A percentile compares a stretch with the other conserved stretches of the same genome.
Conservation (phyloP, 2,113 vertebrate species). For the Leucoraja erinaceus region DNA sequence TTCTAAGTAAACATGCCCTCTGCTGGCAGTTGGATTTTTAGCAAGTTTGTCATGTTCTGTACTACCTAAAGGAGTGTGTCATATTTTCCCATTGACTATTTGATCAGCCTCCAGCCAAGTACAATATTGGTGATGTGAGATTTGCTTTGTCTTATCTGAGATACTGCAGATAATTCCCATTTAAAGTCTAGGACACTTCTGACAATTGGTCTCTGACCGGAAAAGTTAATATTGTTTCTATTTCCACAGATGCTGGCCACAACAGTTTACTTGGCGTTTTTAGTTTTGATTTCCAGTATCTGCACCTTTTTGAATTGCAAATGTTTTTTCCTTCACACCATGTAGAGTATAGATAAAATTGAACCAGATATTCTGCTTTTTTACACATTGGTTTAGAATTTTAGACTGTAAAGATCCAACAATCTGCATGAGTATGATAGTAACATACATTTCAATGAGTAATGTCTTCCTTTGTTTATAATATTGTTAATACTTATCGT, state of each 20-base stretch:
- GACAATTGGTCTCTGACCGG: too few species aligned
- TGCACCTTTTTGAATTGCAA: background rate
- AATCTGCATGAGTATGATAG: background rate
- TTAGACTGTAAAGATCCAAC: too few species aligned
- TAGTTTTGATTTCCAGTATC: too few species aligned
- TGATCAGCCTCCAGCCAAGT: background rate
- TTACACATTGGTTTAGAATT: too few species aligned
- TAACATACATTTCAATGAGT: background rate
- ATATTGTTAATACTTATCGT: background rate
- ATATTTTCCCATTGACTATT: constrained; percentile 45
- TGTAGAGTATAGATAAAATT: too few species aligned
- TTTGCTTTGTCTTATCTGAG: background rate
- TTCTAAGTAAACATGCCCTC: background rate
- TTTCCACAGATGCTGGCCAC: too few species aligned
- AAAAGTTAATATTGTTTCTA: background rate
- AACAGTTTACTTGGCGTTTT: too few species aligned
- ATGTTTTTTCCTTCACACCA: background rate
- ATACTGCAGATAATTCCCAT: too few species aligned
- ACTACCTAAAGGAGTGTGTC: constrained; percentile 22
- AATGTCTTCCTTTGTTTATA: background rate
- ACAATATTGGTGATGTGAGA: background rate
- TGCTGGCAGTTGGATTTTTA: background rate
- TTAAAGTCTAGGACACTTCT: too few species aligned
- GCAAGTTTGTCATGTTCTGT: background rate
- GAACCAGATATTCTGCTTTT: too few species aligned